Conservation (phyloP, 2,797 vertebrate genomes). For the Hydrolagus colliei region DNA sequence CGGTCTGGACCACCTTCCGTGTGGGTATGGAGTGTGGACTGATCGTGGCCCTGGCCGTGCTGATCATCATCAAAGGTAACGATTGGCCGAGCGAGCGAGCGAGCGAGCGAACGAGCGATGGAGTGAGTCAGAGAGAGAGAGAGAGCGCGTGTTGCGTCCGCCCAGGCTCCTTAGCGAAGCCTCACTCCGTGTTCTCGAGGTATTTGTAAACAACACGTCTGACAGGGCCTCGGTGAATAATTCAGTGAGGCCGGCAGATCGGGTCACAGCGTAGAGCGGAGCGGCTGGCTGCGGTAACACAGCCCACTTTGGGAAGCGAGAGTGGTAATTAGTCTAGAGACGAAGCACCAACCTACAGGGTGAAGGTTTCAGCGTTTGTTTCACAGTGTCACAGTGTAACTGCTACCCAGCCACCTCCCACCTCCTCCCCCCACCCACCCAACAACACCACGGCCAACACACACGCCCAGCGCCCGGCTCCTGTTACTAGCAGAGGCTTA, state of each 20-base stretch:
- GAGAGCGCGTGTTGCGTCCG: too few relatives aligned
- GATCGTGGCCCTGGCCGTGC: not conserved
- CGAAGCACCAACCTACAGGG: too few relatives aligned
- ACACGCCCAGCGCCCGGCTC: not conserved
- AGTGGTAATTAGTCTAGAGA: not conserved
- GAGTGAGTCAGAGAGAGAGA: too few relatives aligned
- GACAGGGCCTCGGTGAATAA: slow-evolving; percentile 16
- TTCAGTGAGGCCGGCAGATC: not conserved
- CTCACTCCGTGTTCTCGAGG: not conserved
- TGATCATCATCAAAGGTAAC: slow-evolving; percentile 28
- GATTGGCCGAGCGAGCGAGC: not conserved
- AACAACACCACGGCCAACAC: too few relatives aligned
- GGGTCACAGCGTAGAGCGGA: not conserved
- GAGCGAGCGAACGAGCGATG: not conserved
- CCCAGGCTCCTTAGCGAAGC: too few relatives aligned
- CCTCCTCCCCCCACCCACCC: too few relatives aligned
- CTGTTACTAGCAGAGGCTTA: not conserved
- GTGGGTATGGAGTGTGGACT: slow-evolving; percentile 32
- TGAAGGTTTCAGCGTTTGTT: too few relatives aligned
- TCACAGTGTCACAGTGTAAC: too few relatives aligned
- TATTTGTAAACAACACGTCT: slow-evolving; percentile 30
- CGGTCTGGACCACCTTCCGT: slow-evolving; percentile 34
- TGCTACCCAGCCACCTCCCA: too few relatives aligned
- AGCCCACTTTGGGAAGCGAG: not conserved
- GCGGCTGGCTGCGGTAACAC: not conserved